Evolutionary conservation across 2,888 invertebrate species (phyloP), one percentile per base, ranked within the genome.

Genomic region (Orthosia gracilis): DNA sequence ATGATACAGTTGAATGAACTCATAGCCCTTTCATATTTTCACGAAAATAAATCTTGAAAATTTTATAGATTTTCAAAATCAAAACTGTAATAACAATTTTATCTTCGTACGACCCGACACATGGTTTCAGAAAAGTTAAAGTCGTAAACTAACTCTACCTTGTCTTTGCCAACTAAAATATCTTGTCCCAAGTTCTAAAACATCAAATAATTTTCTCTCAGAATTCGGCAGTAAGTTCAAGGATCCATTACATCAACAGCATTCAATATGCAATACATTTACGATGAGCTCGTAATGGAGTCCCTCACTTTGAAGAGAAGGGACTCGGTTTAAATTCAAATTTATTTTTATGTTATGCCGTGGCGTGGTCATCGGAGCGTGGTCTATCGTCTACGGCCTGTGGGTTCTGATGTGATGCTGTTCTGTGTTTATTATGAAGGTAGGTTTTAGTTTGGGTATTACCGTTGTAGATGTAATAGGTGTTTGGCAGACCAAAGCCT

Each of bases 191-290:
- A 70, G 26, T 26, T 68, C 26, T 49, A 78, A 65, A 55, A 52
- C 13, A 31, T 76, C 18, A 45, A 54, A 23, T 45, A 52, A 73
- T 45, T 59, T 63, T 69, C 52, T 23, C n/a, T 67, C 4, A 76
- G 76, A 78, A 64, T 54, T 68, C 26, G 18, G n/a, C 55, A 64
- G 47, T 57, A 68, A 67, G 26, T 65, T 58, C n/a, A 59, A 58
- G 58, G 62, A 49, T 18, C 65, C 66, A 66, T 75, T 52, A 52
- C 82, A 82, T 83, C 67, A 61, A 58, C 49, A 70, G 4, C 62
- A 78, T 83, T 85, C 71, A 80, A 87, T 86, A 85, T 87, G 80
- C 85, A 85, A 85, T 86, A 85, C 87, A 85, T 87, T 80, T 73
- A 80, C 75, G 76, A 85, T 85, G 85, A 85, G 85, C 61, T 68